phyloP scores from a whole-genome alignment of 2,888 invertebrate genomes.

The Polyommatus iphigenia region DNA sequence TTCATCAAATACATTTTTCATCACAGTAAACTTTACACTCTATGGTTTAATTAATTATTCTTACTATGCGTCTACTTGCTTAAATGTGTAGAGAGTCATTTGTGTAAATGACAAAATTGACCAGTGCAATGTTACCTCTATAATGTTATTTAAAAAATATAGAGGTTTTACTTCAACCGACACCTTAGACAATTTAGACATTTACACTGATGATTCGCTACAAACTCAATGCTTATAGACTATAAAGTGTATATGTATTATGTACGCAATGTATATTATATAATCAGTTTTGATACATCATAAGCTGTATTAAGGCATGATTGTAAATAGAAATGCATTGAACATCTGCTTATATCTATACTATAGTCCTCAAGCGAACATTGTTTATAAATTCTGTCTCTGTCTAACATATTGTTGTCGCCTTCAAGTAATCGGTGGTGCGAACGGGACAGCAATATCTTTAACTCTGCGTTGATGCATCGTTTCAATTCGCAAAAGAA shows the following conservation, averaged over 20 bases:
- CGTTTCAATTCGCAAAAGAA: too few relatives aligned
- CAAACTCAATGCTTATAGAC: neutral
- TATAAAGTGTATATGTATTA: neutral
- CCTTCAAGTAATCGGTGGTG: neutral
- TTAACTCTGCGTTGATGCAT: neutral
- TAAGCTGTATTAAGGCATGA: conserved; percentile 24
- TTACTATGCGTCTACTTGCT: neutral
- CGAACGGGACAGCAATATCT: neutral
- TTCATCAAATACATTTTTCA: neutral
- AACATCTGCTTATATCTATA: conserved; percentile 7
- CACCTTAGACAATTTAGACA: neutral
- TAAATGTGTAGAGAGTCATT: neutral
- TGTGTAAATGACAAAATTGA: neutral
- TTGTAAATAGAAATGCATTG: conserved; percentile 16
- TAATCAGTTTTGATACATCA: neutral
- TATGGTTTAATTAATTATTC: neutral
- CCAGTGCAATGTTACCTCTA: too few relatives aligned
- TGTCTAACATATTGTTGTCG: neutral
- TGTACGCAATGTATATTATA: conserved; percentile 5
- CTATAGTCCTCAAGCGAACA: neutral
- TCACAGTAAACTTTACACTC: neutral
- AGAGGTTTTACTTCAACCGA: neutral
- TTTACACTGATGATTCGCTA: neutral
- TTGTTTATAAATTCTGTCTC: neutral
- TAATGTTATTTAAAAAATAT: neutral